phyloP scores from a whole-genome alignment of 2,113 vertebrate species.

The Thamnaconus septentrionalis region DNA sequence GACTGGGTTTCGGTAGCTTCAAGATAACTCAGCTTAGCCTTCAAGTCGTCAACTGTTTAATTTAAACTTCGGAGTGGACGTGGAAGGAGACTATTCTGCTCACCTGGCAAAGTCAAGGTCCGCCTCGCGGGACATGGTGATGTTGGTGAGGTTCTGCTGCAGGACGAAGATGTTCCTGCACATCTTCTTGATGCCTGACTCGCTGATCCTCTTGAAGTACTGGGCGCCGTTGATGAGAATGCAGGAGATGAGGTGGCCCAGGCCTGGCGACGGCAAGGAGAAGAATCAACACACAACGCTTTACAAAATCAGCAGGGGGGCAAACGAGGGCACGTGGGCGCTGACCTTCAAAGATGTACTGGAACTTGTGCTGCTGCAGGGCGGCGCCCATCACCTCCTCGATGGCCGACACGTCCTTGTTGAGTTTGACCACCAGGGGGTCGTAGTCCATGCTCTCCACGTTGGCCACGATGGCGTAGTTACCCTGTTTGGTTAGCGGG shows the following conservation, averaged over 20 bases:
- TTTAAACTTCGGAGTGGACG: background rate
- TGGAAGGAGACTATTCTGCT: constrained; percentile 1
- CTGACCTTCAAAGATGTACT: constrained; percentile 98
- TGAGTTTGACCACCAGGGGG: constrained; percentile 93
- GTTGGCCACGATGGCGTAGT: constrained; percentile 97
- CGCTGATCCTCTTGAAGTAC: constrained; percentile 97
- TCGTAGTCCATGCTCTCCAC: constrained; percentile 99
- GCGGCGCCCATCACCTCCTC: constrained; percentile 94
- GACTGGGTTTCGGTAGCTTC: no score
- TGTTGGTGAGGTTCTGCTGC: constrained; percentile 98
- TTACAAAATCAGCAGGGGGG: background rate
- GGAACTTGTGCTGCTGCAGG: constrained; percentile 98
- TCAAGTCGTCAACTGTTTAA: no score
- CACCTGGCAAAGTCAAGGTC: constrained; percentile 98
- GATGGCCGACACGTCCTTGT: constrained; percentile 96
- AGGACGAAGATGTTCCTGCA: constrained; percentile 98
- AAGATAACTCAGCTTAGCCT: no score
- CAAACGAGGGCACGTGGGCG: no score
- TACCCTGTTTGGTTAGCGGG: constrained; percentile 93
- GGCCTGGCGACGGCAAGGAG: constrained; percentile 70
- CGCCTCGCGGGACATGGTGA: constrained; percentile 98
- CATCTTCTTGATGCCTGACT: constrained; percentile 99
- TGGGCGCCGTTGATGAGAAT: constrained; percentile 98
- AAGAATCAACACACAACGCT: background rate
- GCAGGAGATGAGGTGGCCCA: constrained; percentile 97